Conservation (phyloP, 2,888 invertebrate species). For the Melieria picta region DNA sequence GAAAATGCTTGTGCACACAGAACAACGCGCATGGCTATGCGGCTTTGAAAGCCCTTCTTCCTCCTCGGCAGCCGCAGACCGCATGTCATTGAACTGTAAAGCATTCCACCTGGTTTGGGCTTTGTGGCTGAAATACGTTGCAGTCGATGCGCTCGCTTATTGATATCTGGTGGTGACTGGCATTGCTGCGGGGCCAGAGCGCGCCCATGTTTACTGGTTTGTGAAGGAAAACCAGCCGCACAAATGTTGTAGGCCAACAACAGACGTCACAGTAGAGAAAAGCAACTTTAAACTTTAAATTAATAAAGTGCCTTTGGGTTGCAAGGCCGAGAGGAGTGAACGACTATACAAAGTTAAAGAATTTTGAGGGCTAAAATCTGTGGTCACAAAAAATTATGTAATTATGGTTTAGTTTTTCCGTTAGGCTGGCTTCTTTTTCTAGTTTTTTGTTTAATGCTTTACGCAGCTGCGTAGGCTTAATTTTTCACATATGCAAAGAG, state of each 20-base stretch:
- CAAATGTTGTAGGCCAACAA: too few relatives aligned
- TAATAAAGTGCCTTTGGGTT: neutral
- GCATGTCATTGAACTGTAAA: conserved; percentile 33
- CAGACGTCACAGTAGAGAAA: neutral
- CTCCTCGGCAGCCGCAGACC: neutral
- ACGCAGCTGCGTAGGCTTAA: neutral
- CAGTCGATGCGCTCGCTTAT: neutral
- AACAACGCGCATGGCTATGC: neutral
- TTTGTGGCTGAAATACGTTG: conserved; percentile 32
- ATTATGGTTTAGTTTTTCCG: too few relatives aligned
- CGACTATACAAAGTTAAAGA: too few relatives aligned
- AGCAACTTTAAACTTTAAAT: conserved; percentile 1
- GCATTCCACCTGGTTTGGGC: conserved; percentile 22
- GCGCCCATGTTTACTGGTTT: neutral
- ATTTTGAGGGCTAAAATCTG: too few relatives aligned
- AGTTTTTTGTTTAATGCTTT: neutral
- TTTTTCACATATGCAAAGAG: neutral
- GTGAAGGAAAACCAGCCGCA: neutral
- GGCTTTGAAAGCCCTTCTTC: conserved; percentile 10
- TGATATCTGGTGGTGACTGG: neutral
- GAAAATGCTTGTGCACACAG: neutral
- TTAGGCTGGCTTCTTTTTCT: too few relatives aligned
- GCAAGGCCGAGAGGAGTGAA: too few relatives aligned
- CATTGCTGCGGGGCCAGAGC: neutral
- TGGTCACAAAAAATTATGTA: too few relatives aligned